Evolutionary conservation across 2,888 invertebrate species (phyloP), one percentile per base, ranked within the genome.

Genomic region (Latrodectus elegans): DNA sequence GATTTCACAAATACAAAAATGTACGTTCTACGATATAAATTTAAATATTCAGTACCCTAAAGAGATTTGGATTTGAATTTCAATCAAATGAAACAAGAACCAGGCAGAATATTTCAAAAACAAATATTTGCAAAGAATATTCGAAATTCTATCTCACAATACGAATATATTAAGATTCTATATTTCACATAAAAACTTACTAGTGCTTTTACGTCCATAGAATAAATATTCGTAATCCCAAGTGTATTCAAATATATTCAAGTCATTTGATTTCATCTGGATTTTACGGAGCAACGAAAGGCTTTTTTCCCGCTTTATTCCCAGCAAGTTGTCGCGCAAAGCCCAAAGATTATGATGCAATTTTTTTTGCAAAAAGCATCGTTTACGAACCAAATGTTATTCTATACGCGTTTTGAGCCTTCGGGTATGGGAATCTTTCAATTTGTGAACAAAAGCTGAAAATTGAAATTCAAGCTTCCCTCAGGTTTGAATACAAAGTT

Each of bases 371-470:
- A 60, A 60, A 60, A 60, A 12, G 60, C 60, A 60, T 60, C 60
- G n/a, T n/a, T 60, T 60, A 60, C 60, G 60, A 60, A 60, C 10
- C 12, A 60, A 60, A 60, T n/a, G n/a, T 60, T 60, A 60, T 60
- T 38, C 38, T 38, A 38, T 38, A 38, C 38, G 38, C 38, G 60
- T n/a, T 60, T 60, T 60, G 60, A 15, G 60, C 60, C 6, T 60
- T 8, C 10, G 60, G 60, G 60, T n/a, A 60, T 60, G n/a, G 14
- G 60, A 60, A 60, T 60, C 60, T 60, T 60, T 60, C 60, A 60
- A 60, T 60, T 60, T 60, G n/a, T n/a, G 60, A 60, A 60, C 60
- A 60, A 60, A 60, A 60, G 60, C 60, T 60, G 12, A n/a, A 60
- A 60, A 60, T 60, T 60, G 60, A 60, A 60, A 60, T 60, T 60